phyloP scores from a whole-genome alignment of 2,888 invertebrate species.

The Ecdyonurus torrentis region DNA sequence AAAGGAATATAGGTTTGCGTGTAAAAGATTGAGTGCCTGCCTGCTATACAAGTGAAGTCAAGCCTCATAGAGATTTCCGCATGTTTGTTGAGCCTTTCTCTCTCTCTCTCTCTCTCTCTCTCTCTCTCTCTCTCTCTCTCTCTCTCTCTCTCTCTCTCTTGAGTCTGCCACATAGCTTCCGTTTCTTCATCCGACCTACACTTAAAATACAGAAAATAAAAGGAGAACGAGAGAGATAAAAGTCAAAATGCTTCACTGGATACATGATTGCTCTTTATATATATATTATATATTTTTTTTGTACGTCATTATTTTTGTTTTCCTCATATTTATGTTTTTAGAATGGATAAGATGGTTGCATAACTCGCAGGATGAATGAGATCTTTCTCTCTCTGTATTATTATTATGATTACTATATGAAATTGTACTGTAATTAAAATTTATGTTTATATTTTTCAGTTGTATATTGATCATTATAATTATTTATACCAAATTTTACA shows the following conservation, averaged over 20 bases:
- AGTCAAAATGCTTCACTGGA: neutral
- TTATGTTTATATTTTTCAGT: no score
- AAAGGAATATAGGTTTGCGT: neutral
- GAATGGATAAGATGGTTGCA: neutral
- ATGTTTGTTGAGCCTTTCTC: neutral
- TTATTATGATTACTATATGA: no score
- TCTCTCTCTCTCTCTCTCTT: no score
- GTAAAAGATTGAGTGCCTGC: no score
- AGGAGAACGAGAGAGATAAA: neutral
- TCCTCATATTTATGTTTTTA: no score
- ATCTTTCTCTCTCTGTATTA: no score
- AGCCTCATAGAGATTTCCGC: neutral
- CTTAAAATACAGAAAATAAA: neutral
- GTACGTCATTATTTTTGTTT: neutral
- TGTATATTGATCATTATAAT: no score
- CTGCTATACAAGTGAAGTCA: neutral
- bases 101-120: no score
- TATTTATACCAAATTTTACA: no score
- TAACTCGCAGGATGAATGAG: no score
- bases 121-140: no score
- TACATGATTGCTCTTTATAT: neutral
- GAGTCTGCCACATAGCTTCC: neutral
- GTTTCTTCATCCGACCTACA: neutral
- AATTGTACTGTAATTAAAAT: no score
- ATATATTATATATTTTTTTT: neutral